Evolutionary conservation across 1,140 invertebrate species (phyloP), one percentile per base, ranked within the genome.

Genomic region (Hylaeus volcanicus): DNA sequence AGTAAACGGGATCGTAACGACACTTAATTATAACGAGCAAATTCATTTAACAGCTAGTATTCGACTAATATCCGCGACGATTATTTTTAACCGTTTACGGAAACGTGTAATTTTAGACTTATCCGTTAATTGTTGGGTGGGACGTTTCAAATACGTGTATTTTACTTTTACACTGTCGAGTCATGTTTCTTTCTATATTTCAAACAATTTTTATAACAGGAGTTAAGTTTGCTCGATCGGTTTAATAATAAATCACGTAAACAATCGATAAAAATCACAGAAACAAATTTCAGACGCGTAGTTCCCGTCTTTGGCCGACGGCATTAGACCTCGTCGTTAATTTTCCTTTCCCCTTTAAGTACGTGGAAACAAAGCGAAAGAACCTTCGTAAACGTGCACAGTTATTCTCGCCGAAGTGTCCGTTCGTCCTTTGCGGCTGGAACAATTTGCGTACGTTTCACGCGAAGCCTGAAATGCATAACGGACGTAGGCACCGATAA

Each of bases 381-480:
- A 78, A 61, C 66, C 56, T 71, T 51, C 66, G 65, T 37, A 75
- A 51, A 6, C 63, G 41, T 43, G 26, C 43, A 64, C 45, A 74
- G 37, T 53, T 37, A 4, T 39, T 26, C 26, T 26, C 15, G 61
- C 14, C 2, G 1, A 65, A 26, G 14, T 39, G 26, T 65, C 65
- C 14, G 12, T 37, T 61, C 26, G 60, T 41, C 45, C 45, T 74
- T 12, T 51, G 11, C 41, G 43, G 15, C 55, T 26, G 14, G 53
- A 37, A 66, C 63, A 75, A 75, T 75, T 75, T 64, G 63, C 56
- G 63, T 39, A 66, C 63, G 43, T 66, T 75, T 56, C 41, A 53
- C 37, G 9, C 26, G 51, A 9, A 2, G 63, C 51, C 15, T 45
- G 39, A 37, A 45, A 43, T 37, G 37, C 1, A 39, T 60, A 26